Base-by-base conservation (phyloP, 2,888 invertebrate species). In the Amblyteles armatorius region DNA sequence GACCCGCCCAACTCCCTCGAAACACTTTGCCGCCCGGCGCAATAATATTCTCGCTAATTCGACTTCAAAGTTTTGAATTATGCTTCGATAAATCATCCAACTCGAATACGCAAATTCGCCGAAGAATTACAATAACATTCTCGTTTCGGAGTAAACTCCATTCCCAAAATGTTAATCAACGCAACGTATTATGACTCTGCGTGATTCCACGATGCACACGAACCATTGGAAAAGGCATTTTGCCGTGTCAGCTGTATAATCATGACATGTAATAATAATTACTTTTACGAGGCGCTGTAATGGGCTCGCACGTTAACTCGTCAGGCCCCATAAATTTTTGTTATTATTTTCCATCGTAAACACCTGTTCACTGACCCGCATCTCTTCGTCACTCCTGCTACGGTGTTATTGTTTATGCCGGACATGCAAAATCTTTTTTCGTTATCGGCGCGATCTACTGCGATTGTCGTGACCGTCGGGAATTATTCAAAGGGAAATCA, bases 301-400 rank as follows among this genome's bases (percentile, higher is more conserved):
- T 89, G 87, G 89, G 83, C 83, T 69, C 84, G 85, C 89, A 89
- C 84, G 84, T 87, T 90, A 87, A 87, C 88, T 90, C 91, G 90
- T 91, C 90, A 90, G 88, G 91, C 88, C 90, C 86, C 91, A 89
- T 91, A 92, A 92, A 92, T 80, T 86, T 78, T 76, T 88, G 81
- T 89, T 89, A 89, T 92, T 91, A 91, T 90, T 90, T 90, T 87
- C 83, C 90, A 36, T 89, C 91, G 87, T 93, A 91, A 91, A 91
- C 91, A 91, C 90, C 89, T 90, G 88, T 82, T 82, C 69, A 71
- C 65, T 50, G 19, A 16, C 50, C 40, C n/a, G 52, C 48, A 65
- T 73, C 68, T 79, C 82, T 83, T 55, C 57, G 60, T 73, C 63
- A 67, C 22, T 73, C 69, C 44, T 68, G 19, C 44, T 26, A 7